phyloP scores from a whole-genome alignment of 2,888 invertebrate species.

The Caradrina kadenii region DNA sequence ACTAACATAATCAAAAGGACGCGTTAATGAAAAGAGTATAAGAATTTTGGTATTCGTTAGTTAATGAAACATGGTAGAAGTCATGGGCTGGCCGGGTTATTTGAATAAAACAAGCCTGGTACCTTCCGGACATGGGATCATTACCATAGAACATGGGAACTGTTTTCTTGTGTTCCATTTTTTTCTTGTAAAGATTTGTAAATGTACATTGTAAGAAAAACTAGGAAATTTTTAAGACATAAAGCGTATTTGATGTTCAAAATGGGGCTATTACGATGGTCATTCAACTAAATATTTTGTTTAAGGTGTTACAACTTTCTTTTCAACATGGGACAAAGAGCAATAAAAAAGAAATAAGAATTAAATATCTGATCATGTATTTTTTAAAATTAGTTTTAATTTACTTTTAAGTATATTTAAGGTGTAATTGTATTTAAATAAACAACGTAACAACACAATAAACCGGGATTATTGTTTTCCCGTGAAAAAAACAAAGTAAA shows the following conservation, averaged over 20 bases:
- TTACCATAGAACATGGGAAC: slow-evolving; percentile 73
- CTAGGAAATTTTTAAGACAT: slow-evolving; percentile 13
- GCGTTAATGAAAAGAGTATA: slow-evolving; percentile 27
- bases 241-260: neutral
- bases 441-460: too few species aligned
- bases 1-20: neutral
- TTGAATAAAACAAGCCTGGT: slow-evolving; percentile 78
- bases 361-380: too few species aligned
- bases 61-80: slow-evolving; percentile 59
- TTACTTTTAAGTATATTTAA: too few species aligned
- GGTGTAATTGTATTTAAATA: too few species aligned
- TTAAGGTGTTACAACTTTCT: slow-evolving; percentile 11
- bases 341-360: slow-evolving; percentile 19
- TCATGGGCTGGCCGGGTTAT: slow-evolving; percentile 77
- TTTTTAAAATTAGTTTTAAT: too few species aligned
- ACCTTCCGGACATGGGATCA: slow-evolving; percentile 75
- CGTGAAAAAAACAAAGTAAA: too few species aligned
- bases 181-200: slow-evolving; percentile 57
- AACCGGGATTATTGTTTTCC: too few species aligned
- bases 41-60: slow-evolving; percentile 2
- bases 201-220: slow-evolving; percentile 32
- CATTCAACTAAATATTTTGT: slow-evolving; percentile 36
- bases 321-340: slow-evolving; percentile 8
- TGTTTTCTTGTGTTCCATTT: slow-evolving; percentile 64
- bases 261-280: slow-evolving; percentile 27